Conservation (phyloP, 2,797 vertebrate genomes). For the Cetoscarus ocellatus region DNA sequence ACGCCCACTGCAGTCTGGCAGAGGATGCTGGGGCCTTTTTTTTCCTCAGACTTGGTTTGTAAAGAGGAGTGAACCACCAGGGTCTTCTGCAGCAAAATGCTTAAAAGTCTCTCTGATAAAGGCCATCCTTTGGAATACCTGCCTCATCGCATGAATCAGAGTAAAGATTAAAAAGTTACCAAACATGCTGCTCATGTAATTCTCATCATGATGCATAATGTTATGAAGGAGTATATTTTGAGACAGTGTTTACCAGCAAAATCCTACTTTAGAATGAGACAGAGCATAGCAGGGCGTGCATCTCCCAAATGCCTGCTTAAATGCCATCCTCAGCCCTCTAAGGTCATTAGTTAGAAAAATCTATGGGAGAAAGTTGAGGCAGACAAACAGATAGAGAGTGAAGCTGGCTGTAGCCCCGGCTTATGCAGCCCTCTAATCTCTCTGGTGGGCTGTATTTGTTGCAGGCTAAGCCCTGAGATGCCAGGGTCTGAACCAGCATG, state of each 20-base stretch:
- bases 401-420: constrained; percentile 51
- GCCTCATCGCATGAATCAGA: constrained; percentile 59
- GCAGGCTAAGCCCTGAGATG: constrained; percentile 69
- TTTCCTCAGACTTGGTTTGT: constrained; percentile 31
- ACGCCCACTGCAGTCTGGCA: constrained; percentile 70
- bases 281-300: constrained; percentile 26
- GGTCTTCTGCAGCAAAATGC: constrained; percentile 47
- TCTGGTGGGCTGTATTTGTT: constrained; percentile 75
- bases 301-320: constrained; percentile 70
- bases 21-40: constrained; percentile 37
- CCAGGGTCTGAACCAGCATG: constrained; percentile 51
- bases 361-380: constrained; percentile 72
- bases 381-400: constrained; percentile 65
- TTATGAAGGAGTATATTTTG: constrained; percentile 39
- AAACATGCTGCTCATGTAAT: constrained; percentile 33
- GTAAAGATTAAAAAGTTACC: constrained; percentile 43
- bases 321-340: constrained; percentile 74
- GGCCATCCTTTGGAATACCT: constrained; percentile 59
- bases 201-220: constrained; percentile 45
- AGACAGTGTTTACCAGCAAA: constrained; percentile 68
- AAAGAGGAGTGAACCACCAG: constrained; percentile 51
- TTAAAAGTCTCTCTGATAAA: constrained; percentile 54
- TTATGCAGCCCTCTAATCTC: constrained; percentile 75
- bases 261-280: constrained; percentile 49
- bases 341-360: constrained; percentile 77